phyloP scores from a whole-genome alignment of 2,888 invertebrate genomes.

The Dynastes hyllus region DNA sequence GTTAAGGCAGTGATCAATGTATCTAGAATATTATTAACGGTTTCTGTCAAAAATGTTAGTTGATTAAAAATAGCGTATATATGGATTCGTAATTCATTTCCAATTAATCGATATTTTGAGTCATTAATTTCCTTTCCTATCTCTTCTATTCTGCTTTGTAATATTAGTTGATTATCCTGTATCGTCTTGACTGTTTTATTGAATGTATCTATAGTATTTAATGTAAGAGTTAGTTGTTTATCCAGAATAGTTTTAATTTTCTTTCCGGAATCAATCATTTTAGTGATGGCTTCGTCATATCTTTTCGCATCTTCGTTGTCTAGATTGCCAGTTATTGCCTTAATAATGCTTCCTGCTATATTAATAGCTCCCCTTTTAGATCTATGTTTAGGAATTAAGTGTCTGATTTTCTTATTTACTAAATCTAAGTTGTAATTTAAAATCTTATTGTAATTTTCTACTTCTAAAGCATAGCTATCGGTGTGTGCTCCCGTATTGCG shows the following conservation, averaged over 20 bases:
- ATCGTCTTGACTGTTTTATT: constrained; percentile 23
- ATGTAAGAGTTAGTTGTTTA: constrained; percentile 30
- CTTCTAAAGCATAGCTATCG: not conserved
- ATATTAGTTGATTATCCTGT: constrained; percentile 18
- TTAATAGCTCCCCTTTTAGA: constrained; percentile 38
- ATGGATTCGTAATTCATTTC: constrained; percentile 22
- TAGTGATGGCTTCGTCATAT: constrained; percentile 23
- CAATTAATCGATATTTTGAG: not conserved
- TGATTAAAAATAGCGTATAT: no score
- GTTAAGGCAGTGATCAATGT: no score
- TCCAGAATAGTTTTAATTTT: constrained; percentile 21
- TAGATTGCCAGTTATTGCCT: constrained; percentile 39
- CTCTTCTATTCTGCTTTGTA: constrained; percentile 11
- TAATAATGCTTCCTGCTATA: not conserved
- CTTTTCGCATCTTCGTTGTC: constrained; percentile 42
- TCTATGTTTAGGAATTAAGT: constrained; percentile 29
- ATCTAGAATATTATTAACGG: no score
- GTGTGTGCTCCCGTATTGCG: not conserved
- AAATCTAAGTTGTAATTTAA: constrained; percentile 32
- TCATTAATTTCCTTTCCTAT: constrained; percentile 15
- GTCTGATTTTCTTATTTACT: constrained; percentile 5
- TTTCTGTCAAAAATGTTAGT: no score
- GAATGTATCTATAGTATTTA: constrained; percentile 16
- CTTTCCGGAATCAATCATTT: constrained; percentile 20
- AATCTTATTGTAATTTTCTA: constrained; percentile 16